These are phyloP conservation scores for Microtus richardsoni DNA, from an alignment of 2,113 vertebrate species.

Conservation along the genomic window DNA sequence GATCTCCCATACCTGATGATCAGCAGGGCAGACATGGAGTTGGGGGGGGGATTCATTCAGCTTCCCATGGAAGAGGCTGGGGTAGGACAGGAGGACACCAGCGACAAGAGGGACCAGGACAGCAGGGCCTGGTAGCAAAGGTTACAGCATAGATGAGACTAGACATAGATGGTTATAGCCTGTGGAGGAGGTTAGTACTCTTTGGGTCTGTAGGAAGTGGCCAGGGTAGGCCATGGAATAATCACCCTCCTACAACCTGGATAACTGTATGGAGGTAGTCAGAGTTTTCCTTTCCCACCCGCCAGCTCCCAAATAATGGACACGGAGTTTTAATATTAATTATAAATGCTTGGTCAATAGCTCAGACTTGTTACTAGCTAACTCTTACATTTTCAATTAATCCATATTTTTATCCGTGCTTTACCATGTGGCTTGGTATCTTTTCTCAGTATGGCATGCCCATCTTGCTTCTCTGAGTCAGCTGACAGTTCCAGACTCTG, in stretches of 20 bases:
- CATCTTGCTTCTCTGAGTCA: background rate
- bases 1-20: background rate
- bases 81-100: background rate
- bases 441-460: background rate
- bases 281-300: background rate
- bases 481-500: background rate
- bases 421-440: background rate
- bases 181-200: background rate
- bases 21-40: background rate
- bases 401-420: background rate
- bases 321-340: background rate
- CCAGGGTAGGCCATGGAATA: background rate
- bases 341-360: background rate
- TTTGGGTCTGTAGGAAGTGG: accelerated
- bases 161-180: background rate
- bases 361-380: background rate
- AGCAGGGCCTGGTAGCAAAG: accelerated
- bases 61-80: background rate
- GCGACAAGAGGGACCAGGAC: too few relatives aligned
- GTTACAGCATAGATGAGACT: accelerated
- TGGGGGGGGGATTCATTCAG: accelerated
- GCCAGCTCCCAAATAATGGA: background rate
- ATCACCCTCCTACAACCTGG: background rate
- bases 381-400: background rate
- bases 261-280: background rate